Evolutionary conservation across 2,888 invertebrate species (phyloP).

Genomic region (Chrysina gloriosa): DNA sequence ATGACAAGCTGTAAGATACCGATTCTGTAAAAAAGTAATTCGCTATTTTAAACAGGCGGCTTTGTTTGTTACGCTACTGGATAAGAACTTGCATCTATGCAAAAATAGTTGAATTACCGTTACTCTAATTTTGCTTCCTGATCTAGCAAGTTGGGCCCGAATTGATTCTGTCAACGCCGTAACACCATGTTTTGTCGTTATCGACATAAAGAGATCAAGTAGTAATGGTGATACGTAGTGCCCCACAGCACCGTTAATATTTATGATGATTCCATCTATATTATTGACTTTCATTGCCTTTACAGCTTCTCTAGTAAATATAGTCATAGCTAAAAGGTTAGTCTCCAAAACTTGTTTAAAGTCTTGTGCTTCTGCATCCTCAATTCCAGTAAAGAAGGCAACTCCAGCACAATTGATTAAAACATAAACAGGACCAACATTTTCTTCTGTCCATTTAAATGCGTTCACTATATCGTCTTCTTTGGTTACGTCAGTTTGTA

Average conservation of each 20-base stretch:
- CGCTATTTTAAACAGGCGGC: too few species aligned
- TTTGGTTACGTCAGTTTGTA: slow-evolving; percentile 40
- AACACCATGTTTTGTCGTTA: background rate
- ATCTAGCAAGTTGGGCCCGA: background rate
- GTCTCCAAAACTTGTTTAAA: slow-evolving; percentile 6
- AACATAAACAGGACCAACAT: slow-evolving; percentile 42
- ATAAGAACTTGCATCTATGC: too few species aligned
- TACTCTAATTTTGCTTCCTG: slow-evolving; percentile 26
- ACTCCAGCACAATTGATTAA: slow-evolving; percentile 44
- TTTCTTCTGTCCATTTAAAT: slow-evolving; percentile 38
- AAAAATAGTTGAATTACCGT: too few species aligned
- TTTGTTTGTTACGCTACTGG: too few species aligned
- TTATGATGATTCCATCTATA: slow-evolving; percentile 30
- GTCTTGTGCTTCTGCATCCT: background rate
- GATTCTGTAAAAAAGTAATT: too few species aligned
- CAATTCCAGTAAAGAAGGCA: background rate
- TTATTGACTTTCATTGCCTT: slow-evolving; percentile 30
- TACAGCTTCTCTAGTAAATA: slow-evolving; percentile 19
- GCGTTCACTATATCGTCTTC: slow-evolving; percentile 40
- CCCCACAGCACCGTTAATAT: slow-evolving; percentile 18
- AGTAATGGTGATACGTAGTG: background rate
- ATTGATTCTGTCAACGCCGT: background rate
- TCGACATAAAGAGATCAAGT: background rate
- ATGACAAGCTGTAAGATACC: too few species aligned
- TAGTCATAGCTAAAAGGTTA: slow-evolving; percentile 18